phyloP scores from a whole-genome alignment of 2,113 vertebrate genomes.

The Myxocyprinus asiaticus region DNA sequence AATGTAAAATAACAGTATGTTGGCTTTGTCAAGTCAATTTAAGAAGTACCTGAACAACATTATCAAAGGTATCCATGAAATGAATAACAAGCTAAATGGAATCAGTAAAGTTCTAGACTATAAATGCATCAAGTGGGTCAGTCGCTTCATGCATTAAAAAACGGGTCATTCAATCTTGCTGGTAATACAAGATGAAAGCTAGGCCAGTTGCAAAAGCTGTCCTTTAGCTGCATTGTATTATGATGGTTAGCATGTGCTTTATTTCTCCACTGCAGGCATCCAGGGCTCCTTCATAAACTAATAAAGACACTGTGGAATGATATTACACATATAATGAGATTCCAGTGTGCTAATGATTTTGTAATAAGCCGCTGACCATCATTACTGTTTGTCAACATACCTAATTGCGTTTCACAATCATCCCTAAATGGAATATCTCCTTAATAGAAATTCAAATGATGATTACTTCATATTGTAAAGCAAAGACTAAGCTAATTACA shows the following conservation, averaged over 20 bases:
- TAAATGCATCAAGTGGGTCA: conserved; percentile 51
- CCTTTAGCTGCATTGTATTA: background rate
- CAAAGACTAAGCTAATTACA: conserved; percentile 67
- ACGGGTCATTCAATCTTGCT: conserved; percentile 37
- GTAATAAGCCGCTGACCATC: conserved; percentile 68
- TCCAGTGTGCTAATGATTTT: conserved; percentile 64
- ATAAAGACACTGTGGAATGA: conserved; percentile 59
- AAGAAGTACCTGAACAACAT: too few relatives aligned
- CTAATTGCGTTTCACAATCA: conserved; percentile 64
- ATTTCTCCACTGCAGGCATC: conserved; percentile 22
- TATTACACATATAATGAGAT: conserved; percentile 65
- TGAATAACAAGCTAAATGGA: conserved; percentile 21
- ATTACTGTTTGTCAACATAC: conserved; percentile 63
- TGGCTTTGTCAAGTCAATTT: too few relatives aligned
- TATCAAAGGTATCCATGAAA: background rate
- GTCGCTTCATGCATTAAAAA: conserved; percentile 40
- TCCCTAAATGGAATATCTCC: conserved; percentile 53
- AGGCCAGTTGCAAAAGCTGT: conserved; percentile 31
- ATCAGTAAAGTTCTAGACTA: conserved; percentile 23
- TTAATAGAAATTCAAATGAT: conserved; percentile 59
- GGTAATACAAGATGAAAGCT: conserved; percentile 37
- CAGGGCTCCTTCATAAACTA: conserved; percentile 57
- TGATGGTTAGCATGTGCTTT: background rate
- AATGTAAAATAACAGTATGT: too few relatives aligned
- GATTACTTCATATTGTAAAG: conserved; percentile 60